These are phyloP conservation scores for Drosophila tsacasi DNA, from an alignment of 1,140 invertebrate species.

Conservation along the genomic window DNA sequence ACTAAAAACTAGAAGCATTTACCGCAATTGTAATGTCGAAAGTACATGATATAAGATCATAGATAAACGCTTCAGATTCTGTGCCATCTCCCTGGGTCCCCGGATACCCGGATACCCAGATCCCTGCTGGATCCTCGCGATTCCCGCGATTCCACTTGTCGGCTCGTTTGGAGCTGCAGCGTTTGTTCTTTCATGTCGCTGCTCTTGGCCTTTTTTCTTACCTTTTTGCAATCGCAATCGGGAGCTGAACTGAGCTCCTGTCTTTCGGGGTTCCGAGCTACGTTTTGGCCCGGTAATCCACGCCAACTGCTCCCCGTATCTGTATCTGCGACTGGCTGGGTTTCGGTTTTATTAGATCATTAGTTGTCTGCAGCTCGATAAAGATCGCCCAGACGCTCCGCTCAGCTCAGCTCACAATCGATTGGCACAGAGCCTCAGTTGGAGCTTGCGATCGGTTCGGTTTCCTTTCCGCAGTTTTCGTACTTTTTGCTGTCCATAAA, in stretches of 20 bases:
- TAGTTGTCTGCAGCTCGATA: constrained; percentile 83
- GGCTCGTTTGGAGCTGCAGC: constrained; percentile 70
- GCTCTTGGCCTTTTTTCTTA: constrained; percentile 31
- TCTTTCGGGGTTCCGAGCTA: constrained; percentile 38
- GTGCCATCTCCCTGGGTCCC: constrained; percentile 60
- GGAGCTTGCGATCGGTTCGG: constrained; percentile 24
- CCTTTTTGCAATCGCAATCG: constrained; percentile 45
- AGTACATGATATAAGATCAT: constrained; percentile 85
- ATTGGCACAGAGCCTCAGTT: constrained; percentile 58
- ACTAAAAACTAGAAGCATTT: constrained; percentile 85
- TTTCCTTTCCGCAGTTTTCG: constrained; percentile 51
- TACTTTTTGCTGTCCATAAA: constrained; percentile 82
- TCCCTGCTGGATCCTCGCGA: constrained; percentile 4
- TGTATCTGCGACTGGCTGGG: constrained; percentile 54
- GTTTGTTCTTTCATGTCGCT: constrained; percentile 74
- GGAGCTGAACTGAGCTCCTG: constrained; percentile 57
- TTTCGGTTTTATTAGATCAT: constrained; percentile 85
- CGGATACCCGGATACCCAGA: background rate
- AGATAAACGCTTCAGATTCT: constrained; percentile 84
- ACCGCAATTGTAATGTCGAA: constrained; percentile 85
- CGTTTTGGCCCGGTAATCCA: constrained; percentile 66
- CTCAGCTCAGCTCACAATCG: constrained; percentile 40
- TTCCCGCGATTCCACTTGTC: constrained; percentile 52
- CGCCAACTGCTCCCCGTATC: constrained; percentile 34
- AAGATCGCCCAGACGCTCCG: constrained; percentile 73